phyloP scores from a whole-genome alignment of 2,888 invertebrate genomes.

The Acrobasis repandana region DNA sequence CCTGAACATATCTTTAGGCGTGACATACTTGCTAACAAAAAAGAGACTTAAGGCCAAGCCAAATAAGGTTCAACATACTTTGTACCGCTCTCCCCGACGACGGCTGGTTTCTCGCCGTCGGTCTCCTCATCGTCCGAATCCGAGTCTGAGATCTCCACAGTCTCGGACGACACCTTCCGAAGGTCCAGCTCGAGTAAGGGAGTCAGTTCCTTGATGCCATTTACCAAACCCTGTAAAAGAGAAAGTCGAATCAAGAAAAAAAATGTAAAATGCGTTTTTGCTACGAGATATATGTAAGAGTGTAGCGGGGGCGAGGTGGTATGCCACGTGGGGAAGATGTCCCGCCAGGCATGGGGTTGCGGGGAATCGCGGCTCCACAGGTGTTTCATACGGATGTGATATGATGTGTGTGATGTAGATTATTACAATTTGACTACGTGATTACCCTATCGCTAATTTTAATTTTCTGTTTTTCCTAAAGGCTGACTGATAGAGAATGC shows the following conservation, averaged over 20 bases:
- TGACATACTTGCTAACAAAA: background rate
- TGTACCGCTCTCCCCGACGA: constrained; percentile 51
- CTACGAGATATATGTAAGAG: background rate
- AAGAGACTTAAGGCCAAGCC: background rate
- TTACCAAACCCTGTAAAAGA: constrained; percentile 50
- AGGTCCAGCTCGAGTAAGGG: constrained; percentile 56
- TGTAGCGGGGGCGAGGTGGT: too few relatives aligned
- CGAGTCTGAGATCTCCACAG: constrained; percentile 78
- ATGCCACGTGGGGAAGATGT: too few relatives aligned
- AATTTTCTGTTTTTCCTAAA: too few relatives aligned
- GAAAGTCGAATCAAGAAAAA: background rate
- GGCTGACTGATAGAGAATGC: too few relatives aligned
- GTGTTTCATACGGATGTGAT: too few relatives aligned
- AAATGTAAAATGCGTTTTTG: background rate
- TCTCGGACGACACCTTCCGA: constrained; percentile 45
- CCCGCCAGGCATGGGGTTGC: too few relatives aligned
- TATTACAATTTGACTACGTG: too few relatives aligned
- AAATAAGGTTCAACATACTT: constrained; percentile 44
- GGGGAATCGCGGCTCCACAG: too few relatives aligned
- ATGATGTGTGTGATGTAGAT: too few relatives aligned
- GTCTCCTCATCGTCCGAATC: constrained; percentile 60
- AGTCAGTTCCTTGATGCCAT: constrained; percentile 53
- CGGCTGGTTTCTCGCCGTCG: constrained; percentile 30
- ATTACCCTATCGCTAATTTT: too few relatives aligned
- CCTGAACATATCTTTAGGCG: background rate